These are phyloP conservation scores for Peromyscus melanophrys DNA, from an alignment of 2,797 vertebrate genomes.

Conservation along the genomic window DNA sequence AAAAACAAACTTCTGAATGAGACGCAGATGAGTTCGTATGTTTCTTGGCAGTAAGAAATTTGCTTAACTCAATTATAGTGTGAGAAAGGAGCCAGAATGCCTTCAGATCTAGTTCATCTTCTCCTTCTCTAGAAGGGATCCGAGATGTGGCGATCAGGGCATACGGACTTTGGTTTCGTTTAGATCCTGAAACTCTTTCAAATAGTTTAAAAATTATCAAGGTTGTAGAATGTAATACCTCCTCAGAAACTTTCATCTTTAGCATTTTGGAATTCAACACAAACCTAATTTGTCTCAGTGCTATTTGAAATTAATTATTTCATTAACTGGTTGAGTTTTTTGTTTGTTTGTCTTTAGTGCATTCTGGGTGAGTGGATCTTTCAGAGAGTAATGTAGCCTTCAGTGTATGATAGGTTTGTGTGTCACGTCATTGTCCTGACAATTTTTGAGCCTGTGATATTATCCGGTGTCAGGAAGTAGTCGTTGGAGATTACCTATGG, in stretches of 20 bases:
- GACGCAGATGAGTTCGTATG: not conserved
- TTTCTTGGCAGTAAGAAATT: constrained; percentile 43
- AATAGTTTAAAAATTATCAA: not conserved
- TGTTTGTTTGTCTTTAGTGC: not conserved
- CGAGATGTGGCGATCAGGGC: not conserved
- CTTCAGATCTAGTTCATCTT: not conserved
- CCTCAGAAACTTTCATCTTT: constrained; percentile 46
- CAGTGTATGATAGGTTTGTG: not conserved
- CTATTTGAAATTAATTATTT: constrained; percentile 55
- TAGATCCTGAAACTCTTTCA: not conserved
- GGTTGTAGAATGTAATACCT: not conserved
- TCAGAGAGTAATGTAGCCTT: not conserved
- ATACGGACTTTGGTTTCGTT: not conserved
- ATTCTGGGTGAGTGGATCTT: constrained; percentile 26
- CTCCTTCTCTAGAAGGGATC: not conserved
- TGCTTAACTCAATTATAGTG: not conserved
- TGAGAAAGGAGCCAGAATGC: not conserved
- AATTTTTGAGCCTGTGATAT: constrained; percentile 40
- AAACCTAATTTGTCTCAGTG: constrained; percentile 23
- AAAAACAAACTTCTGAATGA: constrained; percentile 25
- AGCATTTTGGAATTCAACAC: constrained; percentile 51
- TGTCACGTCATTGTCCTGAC: not conserved
- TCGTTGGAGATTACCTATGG: not conserved
- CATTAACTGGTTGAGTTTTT: constrained; percentile 8
- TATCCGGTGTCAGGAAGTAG: constrained; percentile 30